These are phyloP conservation scores for Eupleurogrammus muticus DNA, from an alignment of 2,797 vertebrate species.

Conservation along the genomic window DNA sequence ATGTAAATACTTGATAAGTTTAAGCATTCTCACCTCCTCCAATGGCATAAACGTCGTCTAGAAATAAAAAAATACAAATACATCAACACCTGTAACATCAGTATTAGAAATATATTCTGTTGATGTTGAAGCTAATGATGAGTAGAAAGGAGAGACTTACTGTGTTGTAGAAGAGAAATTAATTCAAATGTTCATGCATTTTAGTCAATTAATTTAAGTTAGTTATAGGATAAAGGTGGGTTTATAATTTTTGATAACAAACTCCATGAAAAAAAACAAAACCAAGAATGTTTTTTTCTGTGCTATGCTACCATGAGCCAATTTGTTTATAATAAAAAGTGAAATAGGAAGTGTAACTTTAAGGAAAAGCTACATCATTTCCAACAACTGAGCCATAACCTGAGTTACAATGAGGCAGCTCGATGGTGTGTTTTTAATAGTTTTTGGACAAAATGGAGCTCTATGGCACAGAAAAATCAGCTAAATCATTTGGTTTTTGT, in stretches of 20 bases:
- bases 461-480: background rate
- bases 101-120: background rate
- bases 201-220: background rate
- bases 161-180: background rate
- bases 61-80: slow-evolving; percentile 30
- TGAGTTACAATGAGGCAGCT: background rate
- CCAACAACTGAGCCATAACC: too few species aligned
- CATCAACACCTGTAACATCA: background rate
- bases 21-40: slow-evolving; percentile 69
- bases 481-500: slow-evolving; percentile 1
- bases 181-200: slow-evolving; percentile 2
- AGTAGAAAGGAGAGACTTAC: background rate
- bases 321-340: background rate
- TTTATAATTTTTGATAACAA: slow-evolving; percentile 7
- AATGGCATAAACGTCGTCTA: slow-evolving; percentile 81
- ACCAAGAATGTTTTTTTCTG: background rate
- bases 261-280: slow-evolving; percentile 13
- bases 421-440: background rate
- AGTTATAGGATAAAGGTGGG: background rate
- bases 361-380: background rate
- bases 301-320: background rate
- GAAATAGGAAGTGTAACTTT: background rate
- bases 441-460: background rate
- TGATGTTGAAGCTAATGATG: background rate
- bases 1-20: accelerated